Percentiles rank a stretch among this genome's conserved stretches.
These are phyloP conservation scores for Solenopsis invicta DNA, from an alignment of 1,140 invertebrate genomes.

Conservation along the genomic window DNA sequence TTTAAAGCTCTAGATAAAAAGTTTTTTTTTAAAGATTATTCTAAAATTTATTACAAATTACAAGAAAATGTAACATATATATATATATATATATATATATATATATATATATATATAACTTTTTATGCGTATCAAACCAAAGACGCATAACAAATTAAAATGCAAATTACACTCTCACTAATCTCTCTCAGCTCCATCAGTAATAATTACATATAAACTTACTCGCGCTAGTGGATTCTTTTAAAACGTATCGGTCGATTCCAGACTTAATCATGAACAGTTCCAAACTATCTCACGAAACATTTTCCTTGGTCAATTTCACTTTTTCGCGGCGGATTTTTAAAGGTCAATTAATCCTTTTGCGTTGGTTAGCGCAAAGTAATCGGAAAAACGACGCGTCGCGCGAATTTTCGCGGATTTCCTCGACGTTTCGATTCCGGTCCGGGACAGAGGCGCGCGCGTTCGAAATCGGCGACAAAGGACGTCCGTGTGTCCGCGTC, in stretches of 20 bases:
- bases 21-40: neutral
- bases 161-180: neutral
- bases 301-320: neutral
- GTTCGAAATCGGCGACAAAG: slow-evolving; percentile 67
- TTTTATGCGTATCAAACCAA: neutral
- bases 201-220: slow-evolving; percentile 24
- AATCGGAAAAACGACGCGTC: slow-evolving; percentile 21
- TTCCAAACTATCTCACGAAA: neutral
- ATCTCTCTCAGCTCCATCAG: neutral
- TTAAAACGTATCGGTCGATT: slow-evolving; percentile 4
- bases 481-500: slow-evolving; percentile 75
- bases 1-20: neutral
- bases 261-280: slow-evolving; percentile 34
- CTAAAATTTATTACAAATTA: neutral
- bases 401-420: slow-evolving; percentile 7
- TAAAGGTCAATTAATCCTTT: neutral
- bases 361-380: neutral
- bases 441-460: neutral
- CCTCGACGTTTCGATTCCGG: slow-evolving; percentile 2
- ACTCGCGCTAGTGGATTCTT: neutral
- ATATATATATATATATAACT: neutral
- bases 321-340: neutral
- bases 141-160: neutral
- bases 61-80: neutral
- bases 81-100: neutral